phyloP scores from a whole-genome alignment of 2,113 vertebrate species.

The Pheucticus melanocephalus region DNA sequence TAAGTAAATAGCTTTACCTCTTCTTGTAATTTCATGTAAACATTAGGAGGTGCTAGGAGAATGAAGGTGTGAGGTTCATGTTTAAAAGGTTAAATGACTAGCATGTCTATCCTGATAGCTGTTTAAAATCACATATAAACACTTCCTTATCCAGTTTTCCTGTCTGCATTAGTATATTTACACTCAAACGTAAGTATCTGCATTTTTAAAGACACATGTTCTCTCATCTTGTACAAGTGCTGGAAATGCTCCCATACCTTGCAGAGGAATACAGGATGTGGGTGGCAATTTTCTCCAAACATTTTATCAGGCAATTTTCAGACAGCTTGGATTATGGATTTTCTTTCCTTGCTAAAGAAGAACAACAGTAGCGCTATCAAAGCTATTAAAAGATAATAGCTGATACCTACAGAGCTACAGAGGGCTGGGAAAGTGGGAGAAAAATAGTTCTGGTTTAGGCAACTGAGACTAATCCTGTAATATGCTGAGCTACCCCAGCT shows the following conservation, averaged over 20 bases:
- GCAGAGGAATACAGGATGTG: not conserved
- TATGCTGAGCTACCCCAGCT: not conserved
- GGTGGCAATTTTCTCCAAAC: constrained; percentile 38
- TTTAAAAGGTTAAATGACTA: not conserved
- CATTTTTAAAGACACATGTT: constrained; percentile 11
- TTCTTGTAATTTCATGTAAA: not conserved
- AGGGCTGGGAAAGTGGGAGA: not conserved
- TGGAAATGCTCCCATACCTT: not conserved
- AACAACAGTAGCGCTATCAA: not conserved
- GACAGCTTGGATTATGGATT: not conserved
- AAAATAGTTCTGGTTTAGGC: not conserved
- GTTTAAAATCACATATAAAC: not conserved
- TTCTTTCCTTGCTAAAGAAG: not conserved
- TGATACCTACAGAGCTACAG: not conserved
- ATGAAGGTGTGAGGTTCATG: not conserved
- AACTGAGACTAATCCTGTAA: not conserved
- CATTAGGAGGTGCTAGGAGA: not conserved
- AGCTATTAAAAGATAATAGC: constrained; percentile 2
- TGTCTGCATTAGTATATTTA: constrained; percentile 4
- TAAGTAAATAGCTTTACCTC: not conserved
- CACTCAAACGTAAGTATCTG: not conserved
- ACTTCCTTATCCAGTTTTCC: not conserved
- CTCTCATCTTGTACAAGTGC: not conserved
- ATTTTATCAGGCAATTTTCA: constrained; percentile 19
- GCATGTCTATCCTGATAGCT: not conserved